A percentile compares a stretch with the other conserved stretches of the same genome.
Conservation (phyloP, 1,140 invertebrate genomes). For the Leptopilina boulardi region DNA sequence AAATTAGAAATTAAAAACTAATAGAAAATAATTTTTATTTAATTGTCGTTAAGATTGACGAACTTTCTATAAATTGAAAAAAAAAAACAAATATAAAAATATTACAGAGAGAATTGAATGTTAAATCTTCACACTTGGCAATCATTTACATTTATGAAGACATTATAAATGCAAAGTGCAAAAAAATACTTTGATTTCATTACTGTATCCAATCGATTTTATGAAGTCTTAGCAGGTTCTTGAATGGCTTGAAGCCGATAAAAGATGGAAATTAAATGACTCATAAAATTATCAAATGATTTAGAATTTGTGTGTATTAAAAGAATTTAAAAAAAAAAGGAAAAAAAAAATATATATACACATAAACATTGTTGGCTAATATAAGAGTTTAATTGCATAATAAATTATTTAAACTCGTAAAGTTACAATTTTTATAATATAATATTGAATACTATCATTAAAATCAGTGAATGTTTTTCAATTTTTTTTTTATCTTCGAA, state of each 20-base stretch:
- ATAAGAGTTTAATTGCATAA: background rate
- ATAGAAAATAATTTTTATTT: too few relatives aligned
- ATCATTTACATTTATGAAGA: slow-evolving; percentile 5
- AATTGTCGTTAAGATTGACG: too few relatives aligned
- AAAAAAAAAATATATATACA: too few relatives aligned
- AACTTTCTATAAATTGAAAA: background rate
- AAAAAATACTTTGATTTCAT: slow-evolving; percentile 9
- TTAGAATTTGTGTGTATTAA: background rate
- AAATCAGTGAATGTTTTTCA: background rate
- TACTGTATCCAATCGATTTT: slow-evolving; percentile 9
- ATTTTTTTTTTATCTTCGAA: background rate
- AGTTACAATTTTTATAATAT: background rate
- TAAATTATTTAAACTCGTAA: slow-evolving; percentile 14
- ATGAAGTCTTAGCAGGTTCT: slow-evolving; percentile 21
- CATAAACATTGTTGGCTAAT: background rate
- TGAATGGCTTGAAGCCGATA: slow-evolving; percentile 9
- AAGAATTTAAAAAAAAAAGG: background rate
- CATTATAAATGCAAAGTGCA: background rate
- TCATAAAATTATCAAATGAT: slow-evolving; percentile 24
- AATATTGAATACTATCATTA: slow-evolving; percentile 3
- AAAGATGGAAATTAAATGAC: slow-evolving; percentile 25
- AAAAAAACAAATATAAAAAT: background rate
- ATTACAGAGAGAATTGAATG: background rate
- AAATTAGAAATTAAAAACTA: too few relatives aligned
- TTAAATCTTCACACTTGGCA: background rate